Base-by-base conservation (phyloP, 2,888 invertebrate genomes). In the Parasteatoda lunata region DNA sequence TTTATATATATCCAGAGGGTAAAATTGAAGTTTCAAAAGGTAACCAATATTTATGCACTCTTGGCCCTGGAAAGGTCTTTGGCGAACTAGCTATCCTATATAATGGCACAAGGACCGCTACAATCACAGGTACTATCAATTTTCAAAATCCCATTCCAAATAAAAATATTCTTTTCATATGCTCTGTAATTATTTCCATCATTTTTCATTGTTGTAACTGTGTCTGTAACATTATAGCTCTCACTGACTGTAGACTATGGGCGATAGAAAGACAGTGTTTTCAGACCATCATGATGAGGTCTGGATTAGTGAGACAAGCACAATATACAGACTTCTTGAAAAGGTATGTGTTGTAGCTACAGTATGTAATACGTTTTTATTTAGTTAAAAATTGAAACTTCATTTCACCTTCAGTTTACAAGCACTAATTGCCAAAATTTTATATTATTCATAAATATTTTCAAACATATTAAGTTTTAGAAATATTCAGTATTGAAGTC, bases 201-300 rank as follows among this genome's bases (percentile, higher is more conserved):
- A 49, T 49, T 70, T n/a, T 70, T 8, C 15, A 49, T 72, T 30
- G 6, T 15, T 11, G n/a, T 15, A 30, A 11, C 45, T 15, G n/a
- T 15, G 15, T 45, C 7, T 65, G 7, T 65, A 77, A 69, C 11
- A 66, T 73, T 52, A 11, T 13, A 89, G 98, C 98, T 52, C 96
- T 97, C 78, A 96, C 95, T 51, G 96, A 97, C 91, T 98, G 98
- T 92, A 95, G 97, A 92, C 93, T 99, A 91, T 99, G 98, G 98
- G 98, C 98, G 89, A 98, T 99, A 92, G 98, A 98, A 92, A 94
- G 98, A 90, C 97, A 97, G 94, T 97, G 97, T 92, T 98, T 99
- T 95, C 98, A 99, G 93, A 98, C 98, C 51, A 98, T 99, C 91
- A 98, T 98, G 98, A 98, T 99, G 98, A 94, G 97, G 90, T 98